Base-by-base conservation (phyloP, 2,888 invertebrate species). In the Euclidia mi region DNA sequence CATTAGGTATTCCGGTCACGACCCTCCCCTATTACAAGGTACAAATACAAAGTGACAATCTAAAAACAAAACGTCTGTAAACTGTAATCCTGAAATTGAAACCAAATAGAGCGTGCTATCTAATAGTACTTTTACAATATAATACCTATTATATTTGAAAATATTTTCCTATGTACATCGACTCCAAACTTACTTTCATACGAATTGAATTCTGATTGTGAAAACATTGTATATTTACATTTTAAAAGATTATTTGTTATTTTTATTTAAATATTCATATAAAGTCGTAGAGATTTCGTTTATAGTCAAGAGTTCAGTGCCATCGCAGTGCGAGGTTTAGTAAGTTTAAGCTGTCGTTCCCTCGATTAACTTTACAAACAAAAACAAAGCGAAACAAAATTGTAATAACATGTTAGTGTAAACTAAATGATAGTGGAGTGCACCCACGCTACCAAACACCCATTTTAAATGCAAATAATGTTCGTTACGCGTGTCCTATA, bases 11-110 rank as follows among this genome's bases (percentile, higher is more conserved):
- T 89, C 90, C 17, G 57, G 78, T 74, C 90, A 90, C 89, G 89
- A 75, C 59, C 76, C 62, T 65, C 72, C 76, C 81, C 87, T 86
- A 89, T 88, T 90, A 91, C 88, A 89, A 87, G 84, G 82, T 83
- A 85, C 86, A 88, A 91, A 90, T 86, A 90, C 84, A 87, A 86
- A 90, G 85, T 84, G 88, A 87, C 85, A 84, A 82, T 82, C 82
- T 81, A 80, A 86, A 87, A 89, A 87, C 84, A 85, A 88, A 89
- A 80, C 77, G 77, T 77, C 42, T 80, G 80, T 75, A 75, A 83
- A 79, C 70, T 76, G 75, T 75, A 74, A 77, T 75, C 71, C 63
- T 62, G 76, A 80, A 84, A 87, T 85, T 84, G 85, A 85, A 87
- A 84, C 77, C 71, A 75, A 82, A 81, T 81, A 76, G 78, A 78